Evolutionary conservation across 2,888 invertebrate species (phyloP).

Genomic region (Pelosia muscerda): DNA sequence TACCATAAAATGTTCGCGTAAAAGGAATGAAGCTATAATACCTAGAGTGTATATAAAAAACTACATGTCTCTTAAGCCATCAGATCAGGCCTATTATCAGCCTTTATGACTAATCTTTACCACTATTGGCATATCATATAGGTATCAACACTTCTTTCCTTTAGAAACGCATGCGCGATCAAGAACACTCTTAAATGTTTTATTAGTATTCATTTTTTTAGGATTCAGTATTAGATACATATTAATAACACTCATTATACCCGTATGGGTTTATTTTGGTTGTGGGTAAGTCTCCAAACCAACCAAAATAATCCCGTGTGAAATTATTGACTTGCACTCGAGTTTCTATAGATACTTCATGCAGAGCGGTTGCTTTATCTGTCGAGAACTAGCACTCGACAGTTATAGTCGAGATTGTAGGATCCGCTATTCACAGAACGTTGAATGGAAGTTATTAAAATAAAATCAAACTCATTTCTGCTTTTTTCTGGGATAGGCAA

Average conservation of each 20-base stretch:
- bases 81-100: too few species aligned
- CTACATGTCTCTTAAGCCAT: too few species aligned
- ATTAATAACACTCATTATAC: too few species aligned
- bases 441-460: not conserved
- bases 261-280: too few species aligned
- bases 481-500: not conserved
- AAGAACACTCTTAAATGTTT: not conserved
- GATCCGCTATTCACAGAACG: not conserved
- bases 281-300: too few species aligned
- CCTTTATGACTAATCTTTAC: too few species aligned
- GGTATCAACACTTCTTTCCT: too few species aligned
- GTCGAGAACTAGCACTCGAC: not conserved
- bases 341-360: not conserved
- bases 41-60: too few species aligned
- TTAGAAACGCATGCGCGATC: not conserved
- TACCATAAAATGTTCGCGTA: too few species aligned
- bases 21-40: too few species aligned
- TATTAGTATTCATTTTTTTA: too few species aligned
- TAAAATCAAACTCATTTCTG: not conserved
- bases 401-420: not conserved
- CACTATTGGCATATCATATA: not conserved
- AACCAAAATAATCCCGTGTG: not conserved
- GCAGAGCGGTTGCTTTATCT: not conserved
- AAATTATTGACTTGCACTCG: slow-evolving; percentile 1
- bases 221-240: too few species aligned